phyloP scores from a whole-genome alignment of 2,797 vertebrate species.

The Nothura maculosa region DNA sequence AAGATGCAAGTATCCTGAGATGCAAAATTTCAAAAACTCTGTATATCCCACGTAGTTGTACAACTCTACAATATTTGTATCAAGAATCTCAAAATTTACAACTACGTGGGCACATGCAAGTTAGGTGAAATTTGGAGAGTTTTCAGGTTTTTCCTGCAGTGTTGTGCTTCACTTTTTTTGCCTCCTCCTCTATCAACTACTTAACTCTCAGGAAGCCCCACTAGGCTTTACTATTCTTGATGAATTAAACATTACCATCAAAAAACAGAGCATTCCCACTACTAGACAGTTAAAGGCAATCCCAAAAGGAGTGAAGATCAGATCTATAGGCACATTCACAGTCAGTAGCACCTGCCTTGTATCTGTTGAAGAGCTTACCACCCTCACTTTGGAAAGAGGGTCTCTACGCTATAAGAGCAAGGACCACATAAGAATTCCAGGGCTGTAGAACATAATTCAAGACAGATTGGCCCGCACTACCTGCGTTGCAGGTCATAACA shows the following conservation, averaged over 20 bases:
- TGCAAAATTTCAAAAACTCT: fast-evolving
- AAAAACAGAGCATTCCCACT: background rate
- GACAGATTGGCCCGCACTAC: background rate
- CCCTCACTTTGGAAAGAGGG: background rate
- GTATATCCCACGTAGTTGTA: no score
- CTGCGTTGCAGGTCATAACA: background rate
- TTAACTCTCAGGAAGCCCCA: background rate
- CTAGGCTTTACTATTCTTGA: background rate
- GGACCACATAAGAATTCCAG: fast-evolving
- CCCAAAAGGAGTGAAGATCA: background rate
- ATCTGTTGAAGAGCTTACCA: background rate
- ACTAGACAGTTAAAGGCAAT: background rate
- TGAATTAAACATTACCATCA: background rate
- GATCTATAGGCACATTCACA: background rate
- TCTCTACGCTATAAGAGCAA: background rate
- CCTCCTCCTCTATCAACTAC: background rate
- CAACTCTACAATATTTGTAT: background rate
- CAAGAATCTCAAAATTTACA: background rate
- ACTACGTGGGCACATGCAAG: background rate
- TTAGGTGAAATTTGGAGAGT: background rate
- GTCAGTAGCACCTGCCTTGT: background rate
- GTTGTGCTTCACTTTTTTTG: background rate
- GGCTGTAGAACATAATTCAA: background rate
- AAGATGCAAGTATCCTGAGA: background rate
- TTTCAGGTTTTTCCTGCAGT: background rate